phyloP scores from a whole-genome alignment of 1,140 invertebrate species.

The Drosophila erecta region DNA sequence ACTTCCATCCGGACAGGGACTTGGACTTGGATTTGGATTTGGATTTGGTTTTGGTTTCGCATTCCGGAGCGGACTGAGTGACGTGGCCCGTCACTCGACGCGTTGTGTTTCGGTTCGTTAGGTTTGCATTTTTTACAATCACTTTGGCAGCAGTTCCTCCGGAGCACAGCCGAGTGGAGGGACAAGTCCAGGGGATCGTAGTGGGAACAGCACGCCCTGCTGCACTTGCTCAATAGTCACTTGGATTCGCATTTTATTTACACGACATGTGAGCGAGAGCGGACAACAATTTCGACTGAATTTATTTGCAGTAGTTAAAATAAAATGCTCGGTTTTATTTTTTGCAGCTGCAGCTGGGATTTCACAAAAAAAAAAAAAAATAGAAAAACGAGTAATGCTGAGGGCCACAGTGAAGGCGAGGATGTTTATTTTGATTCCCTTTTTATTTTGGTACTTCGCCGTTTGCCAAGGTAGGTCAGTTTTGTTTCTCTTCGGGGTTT shows the following conservation, averaged over 20 bases:
- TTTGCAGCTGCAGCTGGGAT: conserved; percentile 52
- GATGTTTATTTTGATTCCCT: conserved; percentile 22
- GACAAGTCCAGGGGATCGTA: neutral
- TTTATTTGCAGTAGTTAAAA: conserved; percentile 78
- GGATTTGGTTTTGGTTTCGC: conserved; percentile 21
- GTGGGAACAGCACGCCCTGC: conserved; percentile 36
- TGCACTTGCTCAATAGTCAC: conserved; percentile 74
- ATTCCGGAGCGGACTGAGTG: conserved; percentile 39
- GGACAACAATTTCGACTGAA: conserved; percentile 70
- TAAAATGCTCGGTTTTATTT: conserved; percentile 79
- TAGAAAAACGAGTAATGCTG: neutral
- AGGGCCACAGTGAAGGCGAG: conserved; percentile 10
- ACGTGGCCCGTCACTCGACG: conserved; percentile 70
- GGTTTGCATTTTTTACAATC: conserved; percentile 81
- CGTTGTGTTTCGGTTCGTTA: conserved; percentile 81
- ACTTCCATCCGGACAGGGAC: neutral
- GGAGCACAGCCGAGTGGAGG: neutral
- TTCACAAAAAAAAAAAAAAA: conserved; percentile 9
- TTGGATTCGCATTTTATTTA: conserved; percentile 77
- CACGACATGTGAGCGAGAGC: conserved; percentile 64
- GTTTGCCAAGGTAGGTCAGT: conserved; percentile 34
- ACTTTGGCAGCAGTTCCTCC: conserved; percentile 58
- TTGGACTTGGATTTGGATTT: conserved; percentile 32
- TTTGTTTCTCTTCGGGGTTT: conserved; percentile 1
- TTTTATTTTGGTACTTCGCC: conserved; percentile 43